Evolutionary conservation across 2,797 vertebrate species (phyloP).

Genomic region (Emydoidea blandingii): DNA sequence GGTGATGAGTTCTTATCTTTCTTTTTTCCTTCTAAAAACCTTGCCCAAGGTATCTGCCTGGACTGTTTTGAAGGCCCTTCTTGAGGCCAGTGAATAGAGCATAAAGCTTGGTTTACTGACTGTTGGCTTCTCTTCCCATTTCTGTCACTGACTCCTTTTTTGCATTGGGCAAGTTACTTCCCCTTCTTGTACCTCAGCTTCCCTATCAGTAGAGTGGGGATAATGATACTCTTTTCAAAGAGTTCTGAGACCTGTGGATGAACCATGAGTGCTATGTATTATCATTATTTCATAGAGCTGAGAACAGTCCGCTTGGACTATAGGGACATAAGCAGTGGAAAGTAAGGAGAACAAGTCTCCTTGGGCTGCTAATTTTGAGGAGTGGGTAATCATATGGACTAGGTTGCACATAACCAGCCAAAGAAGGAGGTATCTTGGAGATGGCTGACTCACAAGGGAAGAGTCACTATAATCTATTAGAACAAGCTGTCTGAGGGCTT

Average conservation of each 20-base stretch:
- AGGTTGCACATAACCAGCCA: neutral
- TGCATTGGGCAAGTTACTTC: slow-evolving; percentile 6
- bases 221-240: neutral
- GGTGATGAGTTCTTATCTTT: slow-evolving; percentile 4
- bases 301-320: neutral
- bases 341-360: neutral
- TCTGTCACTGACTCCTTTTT: neutral
- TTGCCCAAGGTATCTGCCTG: neutral
- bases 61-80: slow-evolving; percentile 9
- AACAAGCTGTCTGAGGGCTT: neutral
- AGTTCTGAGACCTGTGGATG: neutral
- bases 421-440: neutral
- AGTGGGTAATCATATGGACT: neutral
- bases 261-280: neutral
- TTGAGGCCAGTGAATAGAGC: neutral
- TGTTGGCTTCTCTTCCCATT: slow-evolving; percentile 11
- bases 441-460: neutral
- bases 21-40: neutral
- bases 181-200: neutral
- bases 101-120: slow-evolving; percentile 31
- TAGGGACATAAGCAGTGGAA: neutral
- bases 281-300: neutral
- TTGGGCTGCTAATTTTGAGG: neutral
- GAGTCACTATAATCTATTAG: neutral
- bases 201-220: neutral